Evolutionary conservation across 2,888 invertebrate species (phyloP), one percentile per base, ranked within the genome.

Genomic region (Pteria penguin): DNA sequence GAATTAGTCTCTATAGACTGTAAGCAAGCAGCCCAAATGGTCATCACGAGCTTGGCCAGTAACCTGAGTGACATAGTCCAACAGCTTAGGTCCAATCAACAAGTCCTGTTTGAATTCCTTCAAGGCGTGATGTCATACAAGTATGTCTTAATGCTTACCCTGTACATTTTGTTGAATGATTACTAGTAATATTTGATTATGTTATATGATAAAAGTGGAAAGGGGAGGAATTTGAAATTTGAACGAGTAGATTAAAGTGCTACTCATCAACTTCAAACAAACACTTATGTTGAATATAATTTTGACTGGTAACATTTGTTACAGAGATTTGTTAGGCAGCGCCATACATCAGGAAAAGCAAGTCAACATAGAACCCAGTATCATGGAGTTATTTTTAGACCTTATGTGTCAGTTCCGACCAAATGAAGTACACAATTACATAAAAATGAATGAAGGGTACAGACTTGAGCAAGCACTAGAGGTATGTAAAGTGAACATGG

Each of bases 321-420:
- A 22, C 82, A 91, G 91, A 62, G 90, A 90, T 52, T 75, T 84
- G 4, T 80, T 81, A 18, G 85, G 88, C 14, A 88, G 88, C 80
- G 87, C 89, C 24, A 82, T 89, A 55, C 86, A 90, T 71, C 78
- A 82, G 54, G 91, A 91, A 18, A 84, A 86, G 31, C 89, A 90
- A 68, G 77, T 89, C 8, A 81, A 78, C 27, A 81, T 91, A 4
- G 91, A 91, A 26, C 87, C 91, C 2, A 85, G 92, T 3, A 93
- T 95, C 55, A 93, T 94, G 69, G 95, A 95, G 87, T 91, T 92
- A 75, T 94, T 95, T 83, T 93, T 95, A 60, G 94, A 94, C 78
- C 92, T 95, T n/a, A 92, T 95, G 89, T 95, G 95, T 86, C 90
- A 93, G 76, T 93, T 93, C 84, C 93, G 94, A 81, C 93, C 94